Base-by-base conservation (phyloP, 2,888 invertebrate genomes). In the Drosophila rellima region DNA sequence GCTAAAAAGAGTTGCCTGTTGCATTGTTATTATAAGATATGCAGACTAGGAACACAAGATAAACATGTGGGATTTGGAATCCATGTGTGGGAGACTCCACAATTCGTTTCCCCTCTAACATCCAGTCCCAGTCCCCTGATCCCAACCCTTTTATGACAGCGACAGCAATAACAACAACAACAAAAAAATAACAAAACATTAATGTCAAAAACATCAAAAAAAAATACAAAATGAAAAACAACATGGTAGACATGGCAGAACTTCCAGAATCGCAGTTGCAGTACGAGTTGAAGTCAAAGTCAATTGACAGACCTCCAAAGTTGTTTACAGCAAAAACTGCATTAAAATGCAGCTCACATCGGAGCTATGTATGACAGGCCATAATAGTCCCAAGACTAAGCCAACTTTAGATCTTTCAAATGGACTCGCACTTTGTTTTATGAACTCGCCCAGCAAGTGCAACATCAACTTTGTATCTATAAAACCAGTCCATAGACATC, bases 191-290 rank as follows among this genome's bases (percentile, higher is more conserved):
- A 86, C 87, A 86, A 89, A 73, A 76, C 87, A 90, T 84, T 79
- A 77, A 87, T 90, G 88, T 90, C 90, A 88, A 79, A 88, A 84
- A 78, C 80, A 84, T 86, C 90, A 89, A 73, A 77, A 79, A 54
- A 39, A 18, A 17, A 33, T 60, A 29, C 39, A 29, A 29, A 10
- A 17, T 40, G 13, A 31, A 54, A 70, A 61, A 71, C 71, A 82
- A 79, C 79, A 88, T 64, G 50, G 50, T 65, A 71, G 68, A 72
- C 40, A 37, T n/a, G n/a, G 35, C 64, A 45, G 18, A 64, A 65
- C 70, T 50, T 72, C 64, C 66, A 33, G 61, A 42, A 51, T 51
- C 45, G 48, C 52, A 57, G 54, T 33, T 35, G 26, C 18, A 31
- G 51, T 71, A 26, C n/a, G n/a, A n/a, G n/a, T n/a, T n/a, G 31